These are phyloP conservation scores for Clarias magur DNA, from an alignment of 2,113 vertebrate species.

Conservation along the genomic window DNA sequence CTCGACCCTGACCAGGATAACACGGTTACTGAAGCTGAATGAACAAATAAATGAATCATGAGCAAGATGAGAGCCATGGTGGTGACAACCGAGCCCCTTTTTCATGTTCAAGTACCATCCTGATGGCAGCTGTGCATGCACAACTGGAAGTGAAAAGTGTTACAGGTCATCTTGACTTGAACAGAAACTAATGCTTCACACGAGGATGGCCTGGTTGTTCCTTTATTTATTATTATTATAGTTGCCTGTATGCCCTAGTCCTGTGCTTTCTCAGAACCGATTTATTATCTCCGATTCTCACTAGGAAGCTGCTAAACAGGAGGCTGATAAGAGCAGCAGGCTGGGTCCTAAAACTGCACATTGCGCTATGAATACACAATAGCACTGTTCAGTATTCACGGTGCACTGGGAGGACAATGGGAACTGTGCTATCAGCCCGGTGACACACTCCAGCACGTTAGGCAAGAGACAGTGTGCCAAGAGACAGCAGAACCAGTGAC, in stretches of 20 bases:
- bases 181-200: slow-evolving; percentile 19
- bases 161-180: not conserved
- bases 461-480: slow-evolving; percentile 49
- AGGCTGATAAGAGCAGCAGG: slow-evolving; percentile 27
- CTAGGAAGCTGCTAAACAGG: slow-evolving; percentile 58
- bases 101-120: not conserved
- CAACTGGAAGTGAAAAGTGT: not conserved
- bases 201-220: not conserved
- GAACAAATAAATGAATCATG: not conserved
- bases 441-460: slow-evolving; percentile 53
- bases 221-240: slow-evolving; percentile 12
- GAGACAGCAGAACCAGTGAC: slow-evolving; percentile 51
- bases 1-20: not conserved
- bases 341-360: slow-evolving; percentile 45
- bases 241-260: not conserved
- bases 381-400: slow-evolving; percentile 53
- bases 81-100: not conserved
- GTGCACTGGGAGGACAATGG: slow-evolving; percentile 65
- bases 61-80: not conserved
- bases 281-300: slow-evolving; percentile 54
- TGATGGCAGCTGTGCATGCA: not conserved
- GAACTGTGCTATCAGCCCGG: slow-evolving; percentile 59
- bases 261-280: slow-evolving; percentile 15
- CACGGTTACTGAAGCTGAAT: not conserved
- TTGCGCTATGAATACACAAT: slow-evolving; percentile 51